Percentiles rank a stretch among this genome's conserved stretches.
phyloP scores from a whole-genome alignment of 2,797 vertebrate species.

The Tinamus major region DNA sequence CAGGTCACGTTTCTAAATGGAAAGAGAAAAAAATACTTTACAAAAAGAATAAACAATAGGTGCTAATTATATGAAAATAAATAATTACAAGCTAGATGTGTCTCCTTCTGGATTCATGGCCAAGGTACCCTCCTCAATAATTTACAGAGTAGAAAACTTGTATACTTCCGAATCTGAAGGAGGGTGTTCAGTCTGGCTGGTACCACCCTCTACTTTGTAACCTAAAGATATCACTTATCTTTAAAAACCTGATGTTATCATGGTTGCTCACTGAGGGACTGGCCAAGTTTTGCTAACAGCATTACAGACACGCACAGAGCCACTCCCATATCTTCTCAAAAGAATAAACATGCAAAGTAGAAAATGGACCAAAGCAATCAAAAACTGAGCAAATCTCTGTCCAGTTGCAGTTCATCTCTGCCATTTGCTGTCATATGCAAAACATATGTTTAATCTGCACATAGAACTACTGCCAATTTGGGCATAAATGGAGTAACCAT shows the following conservation, averaged over 20 bases:
- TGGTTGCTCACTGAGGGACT: background rate
- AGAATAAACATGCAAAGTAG: background rate
- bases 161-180: background rate
- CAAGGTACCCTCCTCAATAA: background rate
- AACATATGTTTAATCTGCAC: background rate
- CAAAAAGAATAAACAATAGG: background rate
- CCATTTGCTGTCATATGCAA: background rate
- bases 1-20: background rate
- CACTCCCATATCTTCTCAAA: background rate
- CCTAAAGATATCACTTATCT: background rate
- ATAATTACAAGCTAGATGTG: background rate
- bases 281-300: background rate
- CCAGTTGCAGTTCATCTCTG: background rate
- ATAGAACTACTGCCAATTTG: background rate
- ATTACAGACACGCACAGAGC: background rate
- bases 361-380: background rate
- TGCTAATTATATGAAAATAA: background rate
- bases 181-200: background rate
- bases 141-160: background rate
- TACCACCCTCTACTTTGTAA: background rate
- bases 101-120: background rate
- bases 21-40: background rate
- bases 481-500: background rate
- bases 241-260: background rate
- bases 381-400: background rate